A percentile compares a stretch with the other conserved stretches of the same genome.
These are phyloP conservation scores for Conus betulinus DNA, from an alignment of 1,140 invertebrate genomes.

Conservation along the genomic window DNA sequence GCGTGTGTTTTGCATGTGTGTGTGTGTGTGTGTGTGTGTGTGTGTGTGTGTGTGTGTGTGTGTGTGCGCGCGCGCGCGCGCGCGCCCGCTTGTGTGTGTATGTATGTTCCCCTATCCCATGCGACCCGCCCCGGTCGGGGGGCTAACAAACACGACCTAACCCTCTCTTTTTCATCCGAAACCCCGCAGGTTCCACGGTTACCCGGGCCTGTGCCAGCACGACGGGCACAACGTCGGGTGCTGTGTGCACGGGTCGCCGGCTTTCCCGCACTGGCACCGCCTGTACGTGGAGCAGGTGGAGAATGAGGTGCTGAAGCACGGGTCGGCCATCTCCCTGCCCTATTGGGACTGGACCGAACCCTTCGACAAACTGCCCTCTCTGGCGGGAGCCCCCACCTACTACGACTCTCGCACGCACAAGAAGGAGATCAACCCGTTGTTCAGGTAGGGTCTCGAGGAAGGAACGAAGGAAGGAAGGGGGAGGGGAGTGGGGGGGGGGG, in stretches of 20 bases:
- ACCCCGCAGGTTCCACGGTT: slow-evolving; percentile 46
- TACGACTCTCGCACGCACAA: slow-evolving; percentile 42
- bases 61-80: no score
- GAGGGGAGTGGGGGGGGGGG: neutral
- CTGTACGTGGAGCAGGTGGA: slow-evolving; percentile 53
- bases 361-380: slow-evolving; percentile 35
- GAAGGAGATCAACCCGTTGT: slow-evolving; percentile 51
- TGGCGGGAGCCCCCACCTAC: slow-evolving; percentile 40
- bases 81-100: no score
- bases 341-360: slow-evolving; percentile 55
- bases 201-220: slow-evolving; percentile 44
- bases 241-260: slow-evolving; percentile 48
- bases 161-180: no score
- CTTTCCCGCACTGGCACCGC: slow-evolving; percentile 53
- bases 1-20: no score
- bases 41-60: no score
- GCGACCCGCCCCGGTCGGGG: no score
- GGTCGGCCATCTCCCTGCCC: slow-evolving; percentile 46
- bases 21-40: no score
- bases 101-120: no score
- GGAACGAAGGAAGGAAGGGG: no score
- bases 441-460: neutral
- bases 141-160: no score
- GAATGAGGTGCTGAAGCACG: slow-evolving; percentile 38
- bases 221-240: slow-evolving; percentile 35